Percentiles rank a stretch among this genome's conserved stretches.
These are phyloP conservation scores for Helogale parvula DNA, from an alignment of 2,113 vertebrate genomes.

Conservation along the genomic window DNA sequence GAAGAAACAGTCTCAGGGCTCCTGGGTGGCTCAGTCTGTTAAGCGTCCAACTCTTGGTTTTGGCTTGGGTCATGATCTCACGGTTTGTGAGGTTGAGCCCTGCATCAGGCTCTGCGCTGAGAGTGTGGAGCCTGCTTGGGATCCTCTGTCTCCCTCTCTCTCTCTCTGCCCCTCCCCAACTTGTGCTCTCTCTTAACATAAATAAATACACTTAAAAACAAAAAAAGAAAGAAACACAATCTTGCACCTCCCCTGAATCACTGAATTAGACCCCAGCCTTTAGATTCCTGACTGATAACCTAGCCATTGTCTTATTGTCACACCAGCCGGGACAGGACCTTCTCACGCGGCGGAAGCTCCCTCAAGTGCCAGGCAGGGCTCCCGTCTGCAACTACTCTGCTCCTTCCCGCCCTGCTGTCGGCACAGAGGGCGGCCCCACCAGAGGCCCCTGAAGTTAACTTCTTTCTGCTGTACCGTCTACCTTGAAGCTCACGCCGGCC, in stretches of 20 bases:
- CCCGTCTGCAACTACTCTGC: not conserved
- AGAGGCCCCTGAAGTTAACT: not conserved
- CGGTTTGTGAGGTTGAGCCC: too few relatives aligned
- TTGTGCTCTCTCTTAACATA: too few relatives aligned
- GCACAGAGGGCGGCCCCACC: not conserved
- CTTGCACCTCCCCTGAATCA: not conserved
- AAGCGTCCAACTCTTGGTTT: too few relatives aligned
- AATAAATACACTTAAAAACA: too few relatives aligned
- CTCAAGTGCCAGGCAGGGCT: too few relatives aligned
- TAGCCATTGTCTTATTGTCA: not conserved
- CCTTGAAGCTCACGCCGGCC: not conserved
- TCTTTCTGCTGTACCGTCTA: not conserved
- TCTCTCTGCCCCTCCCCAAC: too few relatives aligned
- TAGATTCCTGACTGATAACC: not conserved
- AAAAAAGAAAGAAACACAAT: too few relatives aligned
- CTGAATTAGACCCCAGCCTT: not conserved
- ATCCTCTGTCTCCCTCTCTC: too few relatives aligned
- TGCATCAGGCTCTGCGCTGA: too few relatives aligned
- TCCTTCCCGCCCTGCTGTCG: not conserved
- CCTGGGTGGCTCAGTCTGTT: too few relatives aligned
- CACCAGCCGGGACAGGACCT: not conserved
- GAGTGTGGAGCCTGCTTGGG: too few relatives aligned
- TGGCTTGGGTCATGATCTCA: too few relatives aligned
- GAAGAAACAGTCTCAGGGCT: not conserved
- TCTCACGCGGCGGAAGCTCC: not conserved